These are phyloP conservation scores for Pedetes capensis DNA, from an alignment of 2,113 vertebrate genomes.

Conservation along the genomic window DNA sequence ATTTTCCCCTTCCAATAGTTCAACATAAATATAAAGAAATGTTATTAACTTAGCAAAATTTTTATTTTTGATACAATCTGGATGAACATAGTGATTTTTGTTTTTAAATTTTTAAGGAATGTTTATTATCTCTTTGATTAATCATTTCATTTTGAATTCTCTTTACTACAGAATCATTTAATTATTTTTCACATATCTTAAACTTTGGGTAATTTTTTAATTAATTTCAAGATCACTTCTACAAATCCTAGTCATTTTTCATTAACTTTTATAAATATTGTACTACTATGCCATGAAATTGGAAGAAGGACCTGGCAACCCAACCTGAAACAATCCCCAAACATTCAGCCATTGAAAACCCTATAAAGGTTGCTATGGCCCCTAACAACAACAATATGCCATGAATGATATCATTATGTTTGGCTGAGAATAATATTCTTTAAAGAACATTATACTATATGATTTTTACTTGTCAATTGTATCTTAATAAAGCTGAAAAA, in stretches of 20 bases:
- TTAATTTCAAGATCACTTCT: constrained; percentile 28
- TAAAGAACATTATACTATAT: not conserved
- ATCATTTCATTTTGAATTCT: constrained; percentile 7
- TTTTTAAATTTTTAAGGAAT: not conserved
- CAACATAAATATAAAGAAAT: not conserved
- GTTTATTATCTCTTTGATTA: not conserved
- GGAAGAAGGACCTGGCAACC: no score
- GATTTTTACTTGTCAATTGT: not conserved
- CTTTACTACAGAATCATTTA: not conserved
- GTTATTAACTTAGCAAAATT: not conserved
- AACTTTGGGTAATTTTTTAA: not conserved
- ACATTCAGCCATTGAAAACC: no score
- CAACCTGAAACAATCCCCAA: no score
- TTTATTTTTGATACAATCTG: not conserved
- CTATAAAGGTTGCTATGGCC: no score
- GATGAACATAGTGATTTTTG: not conserved
- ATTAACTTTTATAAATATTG: not conserved
- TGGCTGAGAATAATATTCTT: not conserved
- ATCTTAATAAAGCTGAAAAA: not conserved
- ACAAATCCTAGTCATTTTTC: not conserved
- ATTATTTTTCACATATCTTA: not conserved
- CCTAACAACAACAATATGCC: no score
- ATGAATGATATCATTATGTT: not conserved
- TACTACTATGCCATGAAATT: not conserved
- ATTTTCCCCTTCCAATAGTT: not conserved